A percentile compares a stretch with the other conserved stretches of the same genome.
Evolutionary conservation across 2,113 vertebrate genomes (phyloP).

Genomic region (Rhagologus leucostigma): DNA sequence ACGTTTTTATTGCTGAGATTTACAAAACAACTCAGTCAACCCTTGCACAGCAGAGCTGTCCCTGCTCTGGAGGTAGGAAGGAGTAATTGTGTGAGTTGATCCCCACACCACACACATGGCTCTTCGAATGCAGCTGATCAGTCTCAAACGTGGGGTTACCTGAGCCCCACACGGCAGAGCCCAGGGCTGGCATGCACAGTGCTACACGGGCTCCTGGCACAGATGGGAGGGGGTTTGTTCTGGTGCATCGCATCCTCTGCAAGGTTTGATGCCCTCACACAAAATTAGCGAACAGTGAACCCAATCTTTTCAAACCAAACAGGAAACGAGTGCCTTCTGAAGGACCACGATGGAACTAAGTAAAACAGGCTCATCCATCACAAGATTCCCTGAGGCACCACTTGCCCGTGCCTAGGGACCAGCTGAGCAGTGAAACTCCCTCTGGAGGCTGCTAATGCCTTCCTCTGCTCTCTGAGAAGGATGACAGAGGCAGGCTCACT

Average conservation of each 20-base stretch:
- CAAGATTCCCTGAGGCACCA: not conserved
- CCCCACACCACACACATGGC: too few relatives aligned
- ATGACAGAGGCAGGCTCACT: not conserved
- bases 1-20: slow-evolving; percentile 13
- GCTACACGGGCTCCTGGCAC: not conserved
- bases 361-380: not conserved
- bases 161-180: not conserved
- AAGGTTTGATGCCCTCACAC: not conserved
- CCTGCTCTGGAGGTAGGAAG: not conserved
- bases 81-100: not conserved
- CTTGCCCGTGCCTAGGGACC: not conserved
- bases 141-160: not conserved
- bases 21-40: slow-evolving; percentile 38
- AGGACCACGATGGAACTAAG: not conserved
- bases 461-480: not conserved
- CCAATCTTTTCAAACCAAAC: not conserved
- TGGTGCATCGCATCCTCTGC: not conserved
- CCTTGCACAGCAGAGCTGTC: not conserved
- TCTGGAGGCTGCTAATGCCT: slow-evolving; percentile 40
- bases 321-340: not conserved
- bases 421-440: slow-evolving; percentile 44
- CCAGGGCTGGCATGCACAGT: not conserved
- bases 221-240: not conserved
- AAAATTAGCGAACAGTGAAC: not conserved
- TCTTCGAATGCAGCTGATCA: not conserved